Percentiles rank a stretch among this genome's conserved stretches.
Conservation (phyloP, 1,140 invertebrate species). For the Eupeodes corollae region DNA sequence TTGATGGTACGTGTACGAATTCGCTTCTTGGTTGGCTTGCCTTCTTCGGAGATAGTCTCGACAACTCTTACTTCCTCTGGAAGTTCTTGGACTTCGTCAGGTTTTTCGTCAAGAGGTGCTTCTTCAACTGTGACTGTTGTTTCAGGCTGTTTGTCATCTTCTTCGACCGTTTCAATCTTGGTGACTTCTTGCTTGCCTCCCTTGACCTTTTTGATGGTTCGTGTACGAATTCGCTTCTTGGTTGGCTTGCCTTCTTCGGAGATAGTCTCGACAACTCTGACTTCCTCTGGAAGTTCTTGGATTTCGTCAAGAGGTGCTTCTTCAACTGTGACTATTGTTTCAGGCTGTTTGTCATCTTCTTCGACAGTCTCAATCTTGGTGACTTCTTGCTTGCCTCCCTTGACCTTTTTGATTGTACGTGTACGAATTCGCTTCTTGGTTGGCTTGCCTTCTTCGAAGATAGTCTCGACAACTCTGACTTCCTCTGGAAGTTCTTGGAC, state of each 20-base stretch:
- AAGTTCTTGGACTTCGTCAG: constrained; percentile 9
- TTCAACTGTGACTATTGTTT: constrained; percentile 14
- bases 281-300: constrained; percentile 9
- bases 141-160: constrained; percentile 17
- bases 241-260: constrained; percentile 11
- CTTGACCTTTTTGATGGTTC: constrained; percentile 12
- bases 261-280: constrained; percentile 7
- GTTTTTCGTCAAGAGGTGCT: background rate
- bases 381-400: constrained; percentile 10
- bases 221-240: constrained; percentile 16
- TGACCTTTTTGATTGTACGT: constrained; percentile 13
- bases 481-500: constrained; percentile 18
- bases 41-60: constrained; percentile 21
- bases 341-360: constrained; percentile 19
- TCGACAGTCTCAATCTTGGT: constrained; percentile 20
- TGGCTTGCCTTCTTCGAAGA: constrained; percentile 10
- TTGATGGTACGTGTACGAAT: constrained; percentile 33
- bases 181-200: constrained; percentile 13
- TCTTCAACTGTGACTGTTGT: constrained; percentile 16
- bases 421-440: constrained; percentile 15
- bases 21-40: constrained; percentile 32
- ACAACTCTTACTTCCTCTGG: background rate
- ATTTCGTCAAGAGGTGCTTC: constrained; percentile 10
- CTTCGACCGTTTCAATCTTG: constrained; percentile 20
- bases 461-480: constrained; percentile 9